phyloP scores from a whole-genome alignment of 1,140 invertebrate genomes.

The Pogonus chalceus region DNA sequence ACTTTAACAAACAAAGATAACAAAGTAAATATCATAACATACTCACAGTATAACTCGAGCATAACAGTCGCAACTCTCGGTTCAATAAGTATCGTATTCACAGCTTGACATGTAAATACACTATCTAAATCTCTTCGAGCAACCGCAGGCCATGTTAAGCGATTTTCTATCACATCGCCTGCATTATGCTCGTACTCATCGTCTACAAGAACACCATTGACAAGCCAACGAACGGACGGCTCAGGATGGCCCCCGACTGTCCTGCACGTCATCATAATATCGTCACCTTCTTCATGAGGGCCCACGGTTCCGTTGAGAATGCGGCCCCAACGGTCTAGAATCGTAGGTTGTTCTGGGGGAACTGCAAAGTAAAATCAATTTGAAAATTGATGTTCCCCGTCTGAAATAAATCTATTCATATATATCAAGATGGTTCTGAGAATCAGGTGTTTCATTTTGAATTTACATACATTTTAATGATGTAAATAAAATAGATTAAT shows the following conservation, averaged over 20 bases:
- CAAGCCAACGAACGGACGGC: constrained; percentile 55
- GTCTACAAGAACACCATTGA: constrained; percentile 66
- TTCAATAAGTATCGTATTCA: constrained; percentile 68
- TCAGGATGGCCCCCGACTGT: constrained; percentile 55
- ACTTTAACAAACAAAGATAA: too few species aligned
- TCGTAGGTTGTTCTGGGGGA: constrained; percentile 72
- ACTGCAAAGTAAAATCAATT: constrained; percentile 53
- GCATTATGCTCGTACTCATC: constrained; percentile 71
- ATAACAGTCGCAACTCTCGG: constrained; percentile 63
- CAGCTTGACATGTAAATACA: constrained; percentile 73
- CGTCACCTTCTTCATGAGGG: constrained; percentile 65
- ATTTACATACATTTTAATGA: too few species aligned
- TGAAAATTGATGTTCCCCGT: too few species aligned
- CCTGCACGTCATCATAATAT: constrained; percentile 52
- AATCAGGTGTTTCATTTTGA: too few species aligned
- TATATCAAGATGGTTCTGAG: too few species aligned
- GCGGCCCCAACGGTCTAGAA: constrained; percentile 66
- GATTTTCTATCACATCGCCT: constrained; percentile 76
- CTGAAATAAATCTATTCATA: too few species aligned
- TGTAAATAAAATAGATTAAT: too few species aligned
- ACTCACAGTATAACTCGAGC: constrained; percentile 77
- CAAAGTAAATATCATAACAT: too few species aligned
- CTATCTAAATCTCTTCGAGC: constrained; percentile 68
- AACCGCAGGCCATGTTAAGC: constrained; percentile 61
- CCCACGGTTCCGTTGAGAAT: constrained; percentile 63